These are phyloP conservation scores for Noctua comes DNA, from an alignment of 2,888 invertebrate species.

Conservation along the genomic window DNA sequence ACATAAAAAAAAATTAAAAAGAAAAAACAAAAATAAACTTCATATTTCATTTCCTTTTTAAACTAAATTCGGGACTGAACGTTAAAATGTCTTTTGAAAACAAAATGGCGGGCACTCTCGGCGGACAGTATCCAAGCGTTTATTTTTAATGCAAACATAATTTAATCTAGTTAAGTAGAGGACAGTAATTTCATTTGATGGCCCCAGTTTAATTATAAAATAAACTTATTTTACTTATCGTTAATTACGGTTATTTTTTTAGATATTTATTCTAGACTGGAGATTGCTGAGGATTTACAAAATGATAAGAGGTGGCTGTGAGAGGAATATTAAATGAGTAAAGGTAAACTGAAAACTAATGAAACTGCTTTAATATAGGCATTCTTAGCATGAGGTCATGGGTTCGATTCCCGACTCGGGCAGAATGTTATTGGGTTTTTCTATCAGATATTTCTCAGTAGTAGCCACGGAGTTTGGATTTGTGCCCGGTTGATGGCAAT, in stretches of 20 bases:
- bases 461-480: neutral
- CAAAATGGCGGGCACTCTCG: conserved; percentile 40
- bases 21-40: conserved; percentile 28
- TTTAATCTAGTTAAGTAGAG: conserved; percentile 36
- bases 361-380: neutral
- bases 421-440: neutral
- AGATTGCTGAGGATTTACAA: neutral
- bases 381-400: neutral
- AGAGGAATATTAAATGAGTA: conserved; percentile 1
- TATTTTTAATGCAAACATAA: conserved; percentile 29
- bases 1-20: neutral
- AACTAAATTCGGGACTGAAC: neutral
- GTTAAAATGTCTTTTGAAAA: conserved; percentile 12
- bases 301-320: conserved; percentile 5
- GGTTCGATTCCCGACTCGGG: neutral
- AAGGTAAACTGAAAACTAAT: neutral
- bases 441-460: neutral
- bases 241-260: conserved; percentile 14
- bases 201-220: conserved; percentile 31
- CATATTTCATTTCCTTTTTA: conserved; percentile 18
- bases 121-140: neutral
- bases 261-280: neutral
- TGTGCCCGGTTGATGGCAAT: neutral
- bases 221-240: conserved; percentile 10
- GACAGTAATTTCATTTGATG: conserved; percentile 33